Evolutionary conservation across 1,140 invertebrate species (phyloP), one percentile per base, ranked within the genome.

Genomic region (Sitobion miscanthi): DNA sequence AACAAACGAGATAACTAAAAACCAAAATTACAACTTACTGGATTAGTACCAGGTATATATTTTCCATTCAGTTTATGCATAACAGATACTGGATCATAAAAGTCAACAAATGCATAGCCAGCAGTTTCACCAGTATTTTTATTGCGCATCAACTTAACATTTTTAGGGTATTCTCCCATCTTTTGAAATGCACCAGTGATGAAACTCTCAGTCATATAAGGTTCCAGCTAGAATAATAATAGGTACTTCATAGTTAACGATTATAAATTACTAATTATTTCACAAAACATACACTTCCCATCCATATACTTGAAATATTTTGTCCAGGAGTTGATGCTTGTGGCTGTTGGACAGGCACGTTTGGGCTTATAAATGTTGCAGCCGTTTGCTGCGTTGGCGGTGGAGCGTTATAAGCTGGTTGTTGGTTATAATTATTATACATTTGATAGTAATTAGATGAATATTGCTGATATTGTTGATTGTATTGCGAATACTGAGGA

Each of bases 1-100:
- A 57, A 1, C 8, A 25, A 25, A 57, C 23, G 9, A 8, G 7
- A 9, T 8, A 57, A 25, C 7, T 57, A 25, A 57, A 57, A 57
- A 57, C 8, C 17, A 89, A 35, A 42, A 77, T 82, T 2, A 86
- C 17, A 30, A 95, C 95, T 95, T 95, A 97, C 97, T 93, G 98
- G 98, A 95, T 96, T 96, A 93, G 96, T 97, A 94, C 97, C 96
- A 47, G 99, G 98, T 94, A 99, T 99, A 11, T 98, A 97, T 96
- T 99, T 99, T 45, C 98, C 98, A 96, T 99, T 99, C n/a, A 99
- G 96, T 95, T 98, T 98, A 95, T 99, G 98, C 97, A 99, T 98
- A 17, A 98, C 98, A 95, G 98, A 98, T 92, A 99, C 97, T 3
- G 98, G 98, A 95, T 97, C 97, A 95, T 99, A 98, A 95, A 98